Evolutionary conservation across 2,797 vertebrate species (phyloP), one percentile per base, ranked within the genome.

Genomic region (Danio tinwini): DNA sequence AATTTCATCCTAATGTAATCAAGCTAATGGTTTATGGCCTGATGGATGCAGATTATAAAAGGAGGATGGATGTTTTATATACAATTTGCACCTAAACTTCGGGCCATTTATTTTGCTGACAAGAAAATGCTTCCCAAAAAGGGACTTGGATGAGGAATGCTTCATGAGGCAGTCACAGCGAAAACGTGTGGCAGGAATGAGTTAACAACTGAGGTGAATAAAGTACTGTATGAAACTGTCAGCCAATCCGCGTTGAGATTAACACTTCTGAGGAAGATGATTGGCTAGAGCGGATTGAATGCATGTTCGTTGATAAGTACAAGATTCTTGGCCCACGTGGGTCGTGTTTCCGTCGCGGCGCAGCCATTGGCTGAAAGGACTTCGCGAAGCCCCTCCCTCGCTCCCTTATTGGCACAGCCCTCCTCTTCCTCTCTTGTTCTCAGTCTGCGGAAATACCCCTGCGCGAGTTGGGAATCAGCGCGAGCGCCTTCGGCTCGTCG

Each of bases 141-240:
- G 56, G 76, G 62, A 74, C 73, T 59, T 70, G 72, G 40, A 52
- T 82, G 53, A 73, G 17, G 55, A 78, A 65, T 74, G 81, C 68
- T 81, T 76, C 65, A 55, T 52, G 75, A 72, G 13, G 87, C 85
- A 69, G 81, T 85, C 87, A 87, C 82, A 80, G 84, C 83, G 86
- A 87, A 89, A 87, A 74, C 86, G 56, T 52, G 59, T 80, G 77
- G 77, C 29, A 80, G 88, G 90, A 92, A 94, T 89, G 93, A 90
- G 94, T 94, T 95, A 94, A 94, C 83, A 85, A 64, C 85, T 82
- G 81, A 86, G 87, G 89, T 90, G 92, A 93, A 91, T 92, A 90
- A 91, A 90, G 84, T 89, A 81, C 86, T 67, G 87, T 86, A 86
- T 87, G 88, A 90, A 88, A 74, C 89, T 87, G 86, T 63, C 71